These are phyloP conservation scores for Oophaga pumilio DNA, from an alignment of 2,113 vertebrate genomes.

Conservation along the genomic window DNA sequence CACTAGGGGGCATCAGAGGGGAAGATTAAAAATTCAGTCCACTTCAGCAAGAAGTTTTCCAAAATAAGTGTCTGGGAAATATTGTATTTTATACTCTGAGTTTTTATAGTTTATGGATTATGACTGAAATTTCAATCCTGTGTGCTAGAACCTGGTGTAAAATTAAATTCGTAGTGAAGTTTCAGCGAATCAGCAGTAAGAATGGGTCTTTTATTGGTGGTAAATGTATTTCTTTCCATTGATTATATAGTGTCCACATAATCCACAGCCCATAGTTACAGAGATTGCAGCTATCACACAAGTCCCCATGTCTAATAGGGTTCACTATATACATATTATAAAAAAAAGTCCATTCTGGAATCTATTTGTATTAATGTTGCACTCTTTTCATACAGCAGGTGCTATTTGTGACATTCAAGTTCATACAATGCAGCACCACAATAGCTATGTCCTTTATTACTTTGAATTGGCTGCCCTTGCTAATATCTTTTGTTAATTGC, in stretches of 20 bases:
- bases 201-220: neutral
- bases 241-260: neutral
- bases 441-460: too few species aligned
- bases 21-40: neutral
- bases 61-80: neutral
- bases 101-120: neutral
- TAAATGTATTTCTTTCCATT: neutral
- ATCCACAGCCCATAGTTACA: neutral
- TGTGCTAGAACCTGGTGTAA: neutral
- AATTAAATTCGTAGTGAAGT: neutral
- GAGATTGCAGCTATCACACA: neutral
- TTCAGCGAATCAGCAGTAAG: neutral
- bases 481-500: too few species aligned
- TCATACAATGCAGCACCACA: too few species aligned
- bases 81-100: neutral
- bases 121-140: neutral
- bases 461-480: too few species aligned
- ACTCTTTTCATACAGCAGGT: too few species aligned
- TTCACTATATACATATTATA: too few species aligned
- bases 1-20: constrained; percentile 37
- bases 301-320: neutral
- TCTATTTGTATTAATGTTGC: too few species aligned
- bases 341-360: too few species aligned
- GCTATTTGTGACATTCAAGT: too few species aligned
- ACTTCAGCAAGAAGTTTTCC: neutral